These are phyloP conservation scores for Neuroscelio doddi DNA, from an alignment of 2,888 invertebrate genomes.

Conservation along the genomic window DNA sequence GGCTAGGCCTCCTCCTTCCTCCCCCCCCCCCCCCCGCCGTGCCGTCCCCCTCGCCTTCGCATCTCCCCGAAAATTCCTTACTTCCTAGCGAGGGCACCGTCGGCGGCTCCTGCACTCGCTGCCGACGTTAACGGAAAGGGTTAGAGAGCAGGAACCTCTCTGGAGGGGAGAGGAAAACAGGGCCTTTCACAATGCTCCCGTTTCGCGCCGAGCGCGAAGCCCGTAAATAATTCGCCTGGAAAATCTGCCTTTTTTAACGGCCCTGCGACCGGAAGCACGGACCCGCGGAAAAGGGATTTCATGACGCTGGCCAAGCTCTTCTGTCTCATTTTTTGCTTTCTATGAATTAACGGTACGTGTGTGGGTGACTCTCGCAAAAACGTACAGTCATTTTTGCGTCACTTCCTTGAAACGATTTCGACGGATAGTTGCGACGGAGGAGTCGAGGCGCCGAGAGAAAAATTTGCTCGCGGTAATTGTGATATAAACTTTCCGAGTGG, in stretches of 20 bases:
- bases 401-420: no score
- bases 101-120: conserved; percentile 29
- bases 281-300: no score
- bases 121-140: conserved; percentile 46
- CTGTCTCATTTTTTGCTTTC: no score
- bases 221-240: conserved; percentile 61
- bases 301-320: no score
- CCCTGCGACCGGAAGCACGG: conserved; percentile 47
- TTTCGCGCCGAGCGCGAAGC: conserved; percentile 49
- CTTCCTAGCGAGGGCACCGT: conserved; percentile 64
- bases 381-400: no score
- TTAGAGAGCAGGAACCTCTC: conserved; percentile 45
- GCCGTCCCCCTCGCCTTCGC: conserved; percentile 58
- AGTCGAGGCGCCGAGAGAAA: no score
- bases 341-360: no score
- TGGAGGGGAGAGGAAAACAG: conserved; percentile 23
- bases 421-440: no score
- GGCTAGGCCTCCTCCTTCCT: conserved; percentile 69
- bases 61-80: conserved; percentile 70
- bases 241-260: conserved; percentile 57
- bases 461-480: no score
- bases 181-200: conserved; percentile 57
- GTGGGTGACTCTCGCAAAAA: no score
- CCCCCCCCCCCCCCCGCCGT: conserved; percentile 27
- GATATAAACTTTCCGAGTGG: no score